These are phyloP conservation scores for Crambe crambe DNA, from an alignment of 37 sponge, comb jelly and placozoan genomes.

Conservation along the genomic window DNA sequence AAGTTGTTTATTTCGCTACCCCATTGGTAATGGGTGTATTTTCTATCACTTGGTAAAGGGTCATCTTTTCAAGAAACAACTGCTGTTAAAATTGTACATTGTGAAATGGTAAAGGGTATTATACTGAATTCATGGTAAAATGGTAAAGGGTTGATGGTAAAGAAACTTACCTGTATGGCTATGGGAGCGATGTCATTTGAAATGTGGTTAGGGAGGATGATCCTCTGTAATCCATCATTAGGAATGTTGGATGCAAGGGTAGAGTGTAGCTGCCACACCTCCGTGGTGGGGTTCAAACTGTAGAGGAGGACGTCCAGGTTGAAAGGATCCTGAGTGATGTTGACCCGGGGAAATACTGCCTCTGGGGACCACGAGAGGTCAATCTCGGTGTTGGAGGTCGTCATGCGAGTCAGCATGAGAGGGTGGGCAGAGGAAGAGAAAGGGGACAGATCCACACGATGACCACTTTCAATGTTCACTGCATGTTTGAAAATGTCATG, in stretches of 20 bases:
- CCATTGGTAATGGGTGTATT: too few species aligned
- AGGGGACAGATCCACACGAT: neutral
- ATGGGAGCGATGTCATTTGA: neutral
- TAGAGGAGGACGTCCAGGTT: neutral
- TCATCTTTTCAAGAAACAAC: too few species aligned
- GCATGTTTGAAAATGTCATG: neutral
- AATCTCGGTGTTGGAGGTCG: neutral
- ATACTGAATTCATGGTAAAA: too few species aligned
- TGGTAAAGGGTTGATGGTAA: too few species aligned
- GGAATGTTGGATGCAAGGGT: neutral
- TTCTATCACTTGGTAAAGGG: too few species aligned
- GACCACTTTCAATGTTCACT: neutral
- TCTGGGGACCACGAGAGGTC: neutral
- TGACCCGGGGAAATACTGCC: neutral
- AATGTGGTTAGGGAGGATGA: neutral
- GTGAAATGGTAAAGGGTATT: too few species aligned
- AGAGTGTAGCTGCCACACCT: neutral
- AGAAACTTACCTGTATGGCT: neutral
- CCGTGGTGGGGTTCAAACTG: neutral
- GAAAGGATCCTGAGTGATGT: neutral
- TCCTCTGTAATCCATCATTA: neutral
- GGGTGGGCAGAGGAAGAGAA: neutral
- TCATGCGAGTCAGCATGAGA: neutral
- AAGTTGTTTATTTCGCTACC: too few species aligned
- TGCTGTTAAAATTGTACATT: too few species aligned